Base-by-base conservation (phyloP, 2,888 invertebrate species). In the Bellardia pandia region DNA sequence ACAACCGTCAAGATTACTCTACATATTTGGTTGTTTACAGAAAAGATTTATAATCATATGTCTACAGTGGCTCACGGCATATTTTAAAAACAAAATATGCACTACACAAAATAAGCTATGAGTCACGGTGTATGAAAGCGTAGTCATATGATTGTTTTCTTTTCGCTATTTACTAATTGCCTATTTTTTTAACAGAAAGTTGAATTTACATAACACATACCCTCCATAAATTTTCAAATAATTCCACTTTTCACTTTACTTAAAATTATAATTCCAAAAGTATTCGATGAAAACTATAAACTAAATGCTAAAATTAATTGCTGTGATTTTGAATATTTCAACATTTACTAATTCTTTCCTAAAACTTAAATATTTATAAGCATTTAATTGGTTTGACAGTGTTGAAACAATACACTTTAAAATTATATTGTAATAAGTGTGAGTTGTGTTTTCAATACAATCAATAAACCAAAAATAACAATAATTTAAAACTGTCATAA, bases 391-490 rank as follows among this genome's bases (percentile, higher is more conserved):
- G 40, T 40, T 56, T 71, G 8, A 37, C 6, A n/a, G 40, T 5
- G 23, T 48, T 42, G 7, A 66, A 51, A 51, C 51, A n/a, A 2
- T 51, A n/a, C 14, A n/a, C 6, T 51, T 51, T n/a, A 51, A 3
- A 48, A 13, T 48, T 2, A 3, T 48, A 11, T 16, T 37, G 37
- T 33, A 33, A 5, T 5, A 5, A 33, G n/a, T 42, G 8, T 48
- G 33, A 37, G 30, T 69, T 16, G 40, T 37, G 62, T 8, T 16
- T 68, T 69, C 33, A 60, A 11, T 48, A 11, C 33, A 45, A 75
- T 62, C 37, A 62, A 62, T 75, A 62, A 60, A 74, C 6, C 13
- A 45, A 30, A 74, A 74, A 58, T n/a, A 23, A 60, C 13, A 33
- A 37, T 14, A 33, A 48, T 14, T 48, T 33, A 33, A 58, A 30